These are phyloP conservation scores for Erebia epiphron DNA, from an alignment of 2,888 invertebrate species.

Conservation along the genomic window DNA sequence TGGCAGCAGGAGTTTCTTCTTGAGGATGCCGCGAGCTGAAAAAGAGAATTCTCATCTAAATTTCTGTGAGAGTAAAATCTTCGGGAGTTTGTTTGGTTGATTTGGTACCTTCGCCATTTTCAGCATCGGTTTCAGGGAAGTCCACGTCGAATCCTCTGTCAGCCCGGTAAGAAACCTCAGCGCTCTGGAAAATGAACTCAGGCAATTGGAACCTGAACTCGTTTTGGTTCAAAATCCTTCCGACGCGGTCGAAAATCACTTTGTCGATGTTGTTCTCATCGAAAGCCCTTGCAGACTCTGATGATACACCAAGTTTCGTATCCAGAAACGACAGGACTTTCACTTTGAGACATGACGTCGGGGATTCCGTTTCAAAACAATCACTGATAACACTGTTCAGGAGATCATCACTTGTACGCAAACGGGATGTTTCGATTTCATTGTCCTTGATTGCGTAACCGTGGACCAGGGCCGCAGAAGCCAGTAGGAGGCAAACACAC, in stretches of 20 bases:
- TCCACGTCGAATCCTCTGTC: conserved; percentile 86
- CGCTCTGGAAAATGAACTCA: conserved; percentile 86
- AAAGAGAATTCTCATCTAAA: conserved; percentile 25
- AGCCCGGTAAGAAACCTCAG: conserved; percentile 86
- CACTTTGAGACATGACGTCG: conserved; percentile 88
- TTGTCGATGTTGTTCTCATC: conserved; percentile 86
- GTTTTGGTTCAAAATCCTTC: conserved; percentile 87
- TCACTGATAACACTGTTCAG: conserved; percentile 88
- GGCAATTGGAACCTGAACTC: conserved; percentile 89
- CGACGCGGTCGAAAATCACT: conserved; percentile 88
- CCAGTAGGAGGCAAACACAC: conserved; percentile 80
- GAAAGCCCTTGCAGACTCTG: conserved; percentile 84
- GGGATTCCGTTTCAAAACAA: conserved; percentile 86
- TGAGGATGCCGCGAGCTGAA: conserved; percentile 89
- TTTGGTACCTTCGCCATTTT: conserved; percentile 81
- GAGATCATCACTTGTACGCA: conserved; percentile 86
- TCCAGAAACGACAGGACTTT: conserved; percentile 90
- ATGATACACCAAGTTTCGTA: conserved; percentile 84
- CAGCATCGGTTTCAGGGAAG: conserved; percentile 76
- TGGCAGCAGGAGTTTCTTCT: conserved; percentile 92
- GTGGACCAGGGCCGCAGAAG: conserved; percentile 75
- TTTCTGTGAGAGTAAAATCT: neutral
- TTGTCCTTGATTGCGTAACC: conserved; percentile 81
- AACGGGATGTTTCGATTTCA: conserved; percentile 80
- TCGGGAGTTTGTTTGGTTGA: too few relatives aligned